Conservation (phyloP, 2,797 vertebrate genomes). For the Loriculus beryllinus region DNA sequence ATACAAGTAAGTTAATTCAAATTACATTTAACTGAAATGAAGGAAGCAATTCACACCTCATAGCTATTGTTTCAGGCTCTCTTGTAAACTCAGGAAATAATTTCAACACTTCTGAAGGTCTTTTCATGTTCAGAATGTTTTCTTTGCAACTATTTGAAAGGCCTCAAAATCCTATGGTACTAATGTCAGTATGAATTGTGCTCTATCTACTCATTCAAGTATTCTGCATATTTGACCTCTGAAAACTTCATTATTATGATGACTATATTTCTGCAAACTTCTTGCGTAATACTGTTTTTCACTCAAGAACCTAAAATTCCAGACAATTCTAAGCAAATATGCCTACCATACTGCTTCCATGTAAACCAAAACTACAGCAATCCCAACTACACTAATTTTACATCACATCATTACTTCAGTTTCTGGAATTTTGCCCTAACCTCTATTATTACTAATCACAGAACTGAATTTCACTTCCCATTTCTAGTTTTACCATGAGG, state of each 20-base stretch:
- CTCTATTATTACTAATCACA: neutral
- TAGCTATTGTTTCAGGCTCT: slow-evolving; percentile 47
- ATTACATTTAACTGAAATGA: slow-evolving; percentile 28
- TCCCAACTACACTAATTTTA: neutral
- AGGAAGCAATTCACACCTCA: slow-evolving; percentile 59
- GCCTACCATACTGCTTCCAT: neutral
- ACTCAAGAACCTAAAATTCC: neutral
- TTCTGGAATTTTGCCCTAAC: neutral
- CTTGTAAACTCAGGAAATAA: slow-evolving; percentile 50
- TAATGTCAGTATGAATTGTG: neutral
- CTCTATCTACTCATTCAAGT: neutral
- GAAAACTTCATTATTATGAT: neutral
- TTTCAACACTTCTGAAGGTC: slow-evolving; percentile 52
- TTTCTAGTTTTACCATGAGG: neutral
- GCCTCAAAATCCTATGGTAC: neutral
- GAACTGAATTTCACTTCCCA: neutral
- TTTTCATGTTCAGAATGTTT: slow-evolving; percentile 40
- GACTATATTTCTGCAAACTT: neutral
- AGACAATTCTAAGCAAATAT: neutral
- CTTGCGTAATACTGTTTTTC: neutral
- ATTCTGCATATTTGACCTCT: neutral
- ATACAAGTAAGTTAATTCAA: neutral
- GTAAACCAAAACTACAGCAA: neutral
- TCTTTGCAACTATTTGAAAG: slow-evolving; percentile 27
- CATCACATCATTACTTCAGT: neutral